phyloP scores from a whole-genome alignment of 2,888 invertebrate genomes.

The Mylabris sibirica region DNA sequence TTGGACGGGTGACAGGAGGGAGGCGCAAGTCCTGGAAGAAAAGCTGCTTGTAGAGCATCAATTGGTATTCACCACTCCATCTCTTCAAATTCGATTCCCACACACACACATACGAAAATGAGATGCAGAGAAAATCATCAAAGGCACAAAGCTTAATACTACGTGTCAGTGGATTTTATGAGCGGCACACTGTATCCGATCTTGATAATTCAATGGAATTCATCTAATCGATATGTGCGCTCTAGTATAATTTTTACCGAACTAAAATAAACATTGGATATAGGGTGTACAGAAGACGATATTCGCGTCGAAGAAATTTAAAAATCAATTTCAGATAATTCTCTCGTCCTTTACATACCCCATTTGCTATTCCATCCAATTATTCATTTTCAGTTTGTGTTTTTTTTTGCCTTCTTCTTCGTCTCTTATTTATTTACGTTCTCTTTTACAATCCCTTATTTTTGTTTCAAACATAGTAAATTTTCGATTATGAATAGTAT shows the following conservation, averaged over 20 bases:
- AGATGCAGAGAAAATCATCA: slow-evolving; percentile 64
- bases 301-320: slow-evolving; percentile 52
- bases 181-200: slow-evolving; percentile 45
- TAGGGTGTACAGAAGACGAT: slow-evolving; percentile 50
- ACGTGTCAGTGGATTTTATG: slow-evolving; percentile 43
- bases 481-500: slow-evolving; percentile 7
- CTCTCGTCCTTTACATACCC: slow-evolving; percentile 36
- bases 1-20: slow-evolving; percentile 30
- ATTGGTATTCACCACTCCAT: slow-evolving; percentile 62
- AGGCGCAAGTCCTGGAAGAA: slow-evolving; percentile 42
- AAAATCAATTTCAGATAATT: slow-evolving; percentile 54
- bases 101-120: slow-evolving; percentile 60
- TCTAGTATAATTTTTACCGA: slow-evolving; percentile 36
- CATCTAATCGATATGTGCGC: slow-evolving; percentile 42
- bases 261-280: slow-evolving; percentile 58
- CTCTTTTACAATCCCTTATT: slow-evolving; percentile 1
- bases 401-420: neutral
- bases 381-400: slow-evolving; percentile 18
- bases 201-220: slow-evolving; percentile 35
- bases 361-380: slow-evolving; percentile 15
- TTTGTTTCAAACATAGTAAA: neutral
- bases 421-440: neutral
- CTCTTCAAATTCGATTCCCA: slow-evolving; percentile 62
- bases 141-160: slow-evolving; percentile 62
- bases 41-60: slow-evolving; percentile 56